Percentiles rank a stretch among this genome's conserved stretches.
Conservation (phyloP, 1,140 invertebrate genomes). For the Lepidotrigona ventralis region DNA sequence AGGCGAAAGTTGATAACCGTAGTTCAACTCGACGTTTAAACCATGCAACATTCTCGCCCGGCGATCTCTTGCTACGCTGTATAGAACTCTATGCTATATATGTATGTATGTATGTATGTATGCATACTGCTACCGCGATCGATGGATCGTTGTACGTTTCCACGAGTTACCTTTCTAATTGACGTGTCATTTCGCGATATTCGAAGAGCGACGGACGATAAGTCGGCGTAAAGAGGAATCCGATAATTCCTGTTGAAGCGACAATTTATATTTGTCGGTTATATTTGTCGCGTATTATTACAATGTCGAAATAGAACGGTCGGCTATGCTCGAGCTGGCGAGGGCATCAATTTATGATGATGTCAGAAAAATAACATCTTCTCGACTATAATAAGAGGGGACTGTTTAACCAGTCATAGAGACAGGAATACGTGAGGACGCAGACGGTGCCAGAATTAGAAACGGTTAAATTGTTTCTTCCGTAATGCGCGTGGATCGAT, state of each 20-base stretch:
- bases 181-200: not conserved
- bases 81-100: too few species aligned
- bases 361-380: not conserved
- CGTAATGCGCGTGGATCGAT: not conserved
- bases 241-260: not conserved
- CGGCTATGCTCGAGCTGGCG: not conserved
- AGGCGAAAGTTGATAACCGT: constrained; percentile 14
- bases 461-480: constrained; percentile 2
- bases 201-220: not conserved
- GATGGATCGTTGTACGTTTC: not conserved
- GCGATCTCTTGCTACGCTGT: too few species aligned
- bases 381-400: not conserved
- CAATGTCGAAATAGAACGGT: not conserved
- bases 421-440: not conserved
- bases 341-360: not conserved
- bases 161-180: not conserved
- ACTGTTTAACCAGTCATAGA: not conserved
- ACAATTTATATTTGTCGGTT: not conserved
- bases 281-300: not conserved
- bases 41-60: not conserved
- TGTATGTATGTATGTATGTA: too few species aligned
- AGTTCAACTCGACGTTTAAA: constrained; percentile 6
- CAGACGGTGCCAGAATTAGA: not conserved
- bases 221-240: not conserved
- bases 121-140: too few species aligned